Evolutionary conservation across 30 jellyfish, hydroid and myxozoan species (phyloP), one percentile per base, ranked within the genome.

Genomic region (Aurelia sp.): DNA sequence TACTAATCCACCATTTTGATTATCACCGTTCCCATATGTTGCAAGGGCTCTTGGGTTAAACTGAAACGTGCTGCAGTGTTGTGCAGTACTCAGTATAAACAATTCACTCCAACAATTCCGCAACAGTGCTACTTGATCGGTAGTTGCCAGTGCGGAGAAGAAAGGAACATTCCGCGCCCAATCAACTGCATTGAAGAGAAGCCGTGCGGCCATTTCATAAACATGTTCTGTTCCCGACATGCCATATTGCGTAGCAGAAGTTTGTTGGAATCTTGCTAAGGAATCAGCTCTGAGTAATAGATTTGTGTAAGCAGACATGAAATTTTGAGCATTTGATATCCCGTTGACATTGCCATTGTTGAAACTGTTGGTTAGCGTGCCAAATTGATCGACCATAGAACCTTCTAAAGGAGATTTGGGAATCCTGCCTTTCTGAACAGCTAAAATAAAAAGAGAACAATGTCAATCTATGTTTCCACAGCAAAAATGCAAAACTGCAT

Each of bases 141-240:
- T 63, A 2, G 99, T 73, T 20, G 99, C 96, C 67, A 95, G 90
- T 66, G 99, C 99, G 55, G 95, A 89, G 70, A 95, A 95, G 74
- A 95, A 95, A 22, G 99, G 99, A 16, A 95, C 99, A 64, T 90
- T 95, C 58, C 97, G 78, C 16, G 99, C 99, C 99, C 99, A 95
- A 44, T 95, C 99, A 3, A 91, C 96, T 21, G 96, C 95, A 52
- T 84, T 91, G 92, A 84, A 83, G 10, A 91, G 76, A 61, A 91
- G 31, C 38, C 96, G 70, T 22, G 96, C 96, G 24, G 97, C 97
- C 91, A 90, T 90, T 35, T 90, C 97, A 53, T 90, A 90, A 57
- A 90, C 81, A 58, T 90, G 97, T 76, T 90, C 97, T 4, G 91
- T 44, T 17, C 91, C 91, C 8, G 96, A 27, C 85, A 82, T 60